These are phyloP conservation scores for Torymus auratus DNA, from an alignment of 2,888 invertebrate genomes.

Conservation along the genomic window DNA sequence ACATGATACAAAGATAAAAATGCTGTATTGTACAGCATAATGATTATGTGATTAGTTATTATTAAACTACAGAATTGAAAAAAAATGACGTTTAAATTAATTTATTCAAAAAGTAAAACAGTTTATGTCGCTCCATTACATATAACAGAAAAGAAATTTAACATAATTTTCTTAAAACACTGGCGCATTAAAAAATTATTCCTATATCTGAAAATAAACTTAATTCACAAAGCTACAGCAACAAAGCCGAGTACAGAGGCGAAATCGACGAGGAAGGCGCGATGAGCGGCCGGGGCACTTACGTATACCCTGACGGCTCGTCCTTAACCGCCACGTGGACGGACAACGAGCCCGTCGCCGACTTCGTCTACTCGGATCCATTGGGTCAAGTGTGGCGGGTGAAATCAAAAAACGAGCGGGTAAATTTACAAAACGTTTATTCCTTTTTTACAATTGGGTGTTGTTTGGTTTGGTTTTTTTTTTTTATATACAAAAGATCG, in stretches of 20 bases:
- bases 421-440: constrained; percentile 8
- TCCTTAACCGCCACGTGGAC: constrained; percentile 77
- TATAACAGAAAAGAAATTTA: no score
- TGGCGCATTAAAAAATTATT: background rate
- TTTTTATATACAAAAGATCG: background rate
- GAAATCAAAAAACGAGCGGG: constrained; percentile 22
- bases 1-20: no score
- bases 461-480: background rate
- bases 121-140: no score
- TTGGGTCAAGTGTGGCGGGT: constrained; percentile 79
- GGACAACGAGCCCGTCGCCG: constrained; percentile 78
- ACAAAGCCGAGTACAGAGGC: constrained; percentile 79
- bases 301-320: constrained; percentile 78
- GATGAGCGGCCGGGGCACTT: constrained; percentile 78
- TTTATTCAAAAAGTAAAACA: no score
- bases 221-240: constrained; percentile 70
- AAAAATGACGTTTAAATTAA: no score
- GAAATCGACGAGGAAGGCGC: constrained; percentile 76
- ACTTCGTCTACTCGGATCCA: constrained; percentile 77
- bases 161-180: no score
- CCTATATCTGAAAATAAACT: background rate
- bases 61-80: no score
- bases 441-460: constrained; percentile 10
- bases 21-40: no score
- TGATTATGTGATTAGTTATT: no score